Percentiles rank a stretch among this genome's conserved stretches.
These are phyloP conservation scores for Diadegma fenestrale DNA, from an alignment of 2,888 invertebrate genomes.

Conservation along the genomic window DNA sequence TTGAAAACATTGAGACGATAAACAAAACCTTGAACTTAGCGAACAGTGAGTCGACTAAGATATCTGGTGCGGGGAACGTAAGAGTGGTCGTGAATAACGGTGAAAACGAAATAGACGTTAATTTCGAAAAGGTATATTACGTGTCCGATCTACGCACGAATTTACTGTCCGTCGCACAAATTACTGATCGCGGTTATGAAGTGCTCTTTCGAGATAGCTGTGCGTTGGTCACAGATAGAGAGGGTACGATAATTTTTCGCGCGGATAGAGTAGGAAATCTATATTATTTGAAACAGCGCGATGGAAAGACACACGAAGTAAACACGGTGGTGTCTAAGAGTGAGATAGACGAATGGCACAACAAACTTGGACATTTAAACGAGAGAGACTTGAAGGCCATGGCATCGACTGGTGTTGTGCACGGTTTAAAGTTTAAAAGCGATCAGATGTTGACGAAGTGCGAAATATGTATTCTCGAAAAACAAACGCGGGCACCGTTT, in stretches of 20 bases:
- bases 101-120: conserved; percentile 16
- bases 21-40: conserved; percentile 29
- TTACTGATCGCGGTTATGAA: conserved; percentile 43
- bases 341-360: conserved; percentile 52
- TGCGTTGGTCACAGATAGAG: conserved; percentile 37
- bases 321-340: conserved; percentile 9
- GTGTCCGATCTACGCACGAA: conserved; percentile 44
- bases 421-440: conserved; percentile 56
- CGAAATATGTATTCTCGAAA: conserved; percentile 45
- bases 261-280: conserved; percentile 50
- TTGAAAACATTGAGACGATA: conserved; percentile 4
- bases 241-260: conserved; percentile 13
- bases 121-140: conserved; percentile 16
- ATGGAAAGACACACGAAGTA: conserved; percentile 27
- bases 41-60: conserved; percentile 29
- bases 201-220: conserved; percentile 41
- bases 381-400: conserved; percentile 56
- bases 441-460: conserved; percentile 53
- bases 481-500: conserved; percentile 58
- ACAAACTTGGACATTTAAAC: conserved; percentile 57
- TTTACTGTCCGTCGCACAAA: conserved; percentile 53
- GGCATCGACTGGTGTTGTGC: conserved; percentile 45
- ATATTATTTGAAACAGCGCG: conserved; percentile 32
- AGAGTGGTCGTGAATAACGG: not conserved
- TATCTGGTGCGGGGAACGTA: conserved; percentile 20